phyloP scores from a whole-genome alignment of 2,113 vertebrate species.

The Trogon melanurus region DNA sequence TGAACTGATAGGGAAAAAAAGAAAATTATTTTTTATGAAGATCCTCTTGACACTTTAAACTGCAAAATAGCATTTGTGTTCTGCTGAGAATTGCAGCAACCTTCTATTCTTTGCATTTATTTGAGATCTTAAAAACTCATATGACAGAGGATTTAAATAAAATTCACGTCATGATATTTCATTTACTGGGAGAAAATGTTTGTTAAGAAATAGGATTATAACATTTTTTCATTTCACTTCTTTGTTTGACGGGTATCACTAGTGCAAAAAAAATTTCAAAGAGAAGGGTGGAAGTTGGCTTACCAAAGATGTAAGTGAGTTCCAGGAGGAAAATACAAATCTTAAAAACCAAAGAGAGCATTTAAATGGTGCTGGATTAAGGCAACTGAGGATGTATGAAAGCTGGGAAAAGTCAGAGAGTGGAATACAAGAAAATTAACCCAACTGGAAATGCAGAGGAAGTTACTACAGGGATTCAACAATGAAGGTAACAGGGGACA shows the following conservation, averaged over 20 bases:
- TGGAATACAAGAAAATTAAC: neutral
- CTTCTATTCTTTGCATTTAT: neutral
- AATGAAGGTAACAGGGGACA: neutral
- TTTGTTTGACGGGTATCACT: neutral
- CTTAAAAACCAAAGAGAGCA: neutral
- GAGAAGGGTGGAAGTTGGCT: neutral
- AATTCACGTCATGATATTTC: neutral
- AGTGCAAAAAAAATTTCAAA: neutral
- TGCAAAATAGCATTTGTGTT: neutral
- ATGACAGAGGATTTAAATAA: neutral
- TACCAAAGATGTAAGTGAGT: neutral
- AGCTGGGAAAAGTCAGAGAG: neutral
- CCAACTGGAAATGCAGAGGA: neutral
- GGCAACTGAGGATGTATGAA: neutral
- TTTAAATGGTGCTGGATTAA: neutral
- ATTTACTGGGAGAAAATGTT: neutral
- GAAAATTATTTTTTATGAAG: neutral
- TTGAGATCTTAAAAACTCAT: neutral
- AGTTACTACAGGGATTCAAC: neutral
- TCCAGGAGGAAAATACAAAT: neutral
- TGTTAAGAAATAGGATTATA: neutral
- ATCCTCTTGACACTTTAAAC: neutral
- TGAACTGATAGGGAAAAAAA: neutral
- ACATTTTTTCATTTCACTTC: neutral
- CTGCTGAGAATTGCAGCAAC: neutral